Conservation (phyloP, 2,888 invertebrate genomes). For the Leptopilina myrica region DNA sequence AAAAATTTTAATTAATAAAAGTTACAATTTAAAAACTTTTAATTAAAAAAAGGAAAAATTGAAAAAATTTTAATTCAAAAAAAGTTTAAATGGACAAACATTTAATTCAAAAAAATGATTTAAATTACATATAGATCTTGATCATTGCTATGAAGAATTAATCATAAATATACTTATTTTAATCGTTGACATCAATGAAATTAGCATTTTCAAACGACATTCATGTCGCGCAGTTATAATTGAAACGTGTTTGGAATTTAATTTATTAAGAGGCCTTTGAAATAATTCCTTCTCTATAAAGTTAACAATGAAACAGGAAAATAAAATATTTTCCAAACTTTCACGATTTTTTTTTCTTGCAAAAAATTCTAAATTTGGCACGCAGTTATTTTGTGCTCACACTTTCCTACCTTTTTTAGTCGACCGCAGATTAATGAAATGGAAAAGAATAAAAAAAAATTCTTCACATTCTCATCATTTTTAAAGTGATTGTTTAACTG, state of each 20-base stretch:
- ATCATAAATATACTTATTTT: slow-evolving; percentile 6
- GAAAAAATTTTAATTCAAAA: too few relatives aligned
- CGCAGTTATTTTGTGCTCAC: background rate
- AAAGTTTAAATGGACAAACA: too few relatives aligned
- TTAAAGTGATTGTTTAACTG: background rate
- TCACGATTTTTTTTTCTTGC: background rate
- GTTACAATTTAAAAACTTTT: too few relatives aligned
- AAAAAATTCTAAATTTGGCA: background rate
- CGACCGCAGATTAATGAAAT: background rate
- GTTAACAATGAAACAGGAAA: background rate
- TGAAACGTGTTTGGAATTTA: slow-evolving; percentile 16
- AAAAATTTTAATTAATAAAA: too few relatives aligned
- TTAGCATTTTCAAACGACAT: background rate
- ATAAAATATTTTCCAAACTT: background rate
- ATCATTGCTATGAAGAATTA: background rate
- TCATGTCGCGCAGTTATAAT: background rate
- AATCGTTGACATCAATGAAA: slow-evolving; percentile 32
- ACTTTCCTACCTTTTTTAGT: too few relatives aligned
- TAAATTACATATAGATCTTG: too few relatives aligned
- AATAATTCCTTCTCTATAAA: background rate
- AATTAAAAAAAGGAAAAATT: too few relatives aligned
- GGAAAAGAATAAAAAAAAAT: background rate
- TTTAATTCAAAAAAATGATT: too few relatives aligned
- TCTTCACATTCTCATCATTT: background rate
- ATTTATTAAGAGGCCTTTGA: background rate